These are phyloP conservation scores for Panurus biarmicus DNA, from an alignment of 2,113 vertebrate species.

Conservation along the genomic window DNA sequence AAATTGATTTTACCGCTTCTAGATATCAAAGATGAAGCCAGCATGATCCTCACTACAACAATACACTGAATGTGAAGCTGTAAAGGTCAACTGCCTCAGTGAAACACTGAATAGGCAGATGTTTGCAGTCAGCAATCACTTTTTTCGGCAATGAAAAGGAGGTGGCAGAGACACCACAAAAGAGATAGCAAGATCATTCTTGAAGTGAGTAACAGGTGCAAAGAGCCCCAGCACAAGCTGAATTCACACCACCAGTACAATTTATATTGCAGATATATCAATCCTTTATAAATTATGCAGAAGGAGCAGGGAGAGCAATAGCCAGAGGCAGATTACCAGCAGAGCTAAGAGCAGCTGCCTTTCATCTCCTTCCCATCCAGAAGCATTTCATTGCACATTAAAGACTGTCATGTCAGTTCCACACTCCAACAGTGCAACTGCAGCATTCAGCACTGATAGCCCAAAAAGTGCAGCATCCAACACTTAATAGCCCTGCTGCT, in stretches of 20 bases:
- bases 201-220: not conserved
- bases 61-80: not conserved
- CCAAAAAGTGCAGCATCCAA: not conserved
- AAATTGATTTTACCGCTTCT: not conserved
- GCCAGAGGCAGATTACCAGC: not conserved
- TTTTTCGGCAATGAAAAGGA: not conserved
- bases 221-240: not conserved
- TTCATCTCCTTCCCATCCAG: not conserved
- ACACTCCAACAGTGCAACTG: not conserved
- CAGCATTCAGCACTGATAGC: not conserved
- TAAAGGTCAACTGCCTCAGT: not conserved
- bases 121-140: not conserved
- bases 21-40: not conserved
- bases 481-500: not conserved
- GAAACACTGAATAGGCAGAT: not conserved
- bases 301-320: not conserved
- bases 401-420: not conserved
- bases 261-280: not conserved
- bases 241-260: not conserved
- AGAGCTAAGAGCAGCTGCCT: not conserved
- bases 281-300: not conserved
- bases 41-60: not conserved
- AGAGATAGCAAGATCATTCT: not conserved
- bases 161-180: not conserved
- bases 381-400: not conserved